Evolutionary conservation across 2,113 vertebrate genomes (phyloP).

Genomic region (Sarotherodon lohbergeri): DNA sequence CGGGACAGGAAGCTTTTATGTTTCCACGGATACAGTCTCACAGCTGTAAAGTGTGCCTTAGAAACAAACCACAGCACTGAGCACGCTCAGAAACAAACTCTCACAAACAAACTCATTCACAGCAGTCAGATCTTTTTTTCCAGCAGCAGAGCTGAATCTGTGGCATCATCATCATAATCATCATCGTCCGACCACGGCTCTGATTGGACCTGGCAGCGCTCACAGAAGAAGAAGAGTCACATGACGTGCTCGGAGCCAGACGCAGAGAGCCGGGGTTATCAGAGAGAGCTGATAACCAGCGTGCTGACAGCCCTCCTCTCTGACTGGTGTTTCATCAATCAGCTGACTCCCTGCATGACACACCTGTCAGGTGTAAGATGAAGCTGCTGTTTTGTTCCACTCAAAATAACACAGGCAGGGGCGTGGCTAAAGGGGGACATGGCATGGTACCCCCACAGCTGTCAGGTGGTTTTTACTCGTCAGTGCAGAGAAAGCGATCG

Average conservation of each 20-base stretch:
- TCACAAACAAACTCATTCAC: not conserved
- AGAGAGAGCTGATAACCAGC: not conserved
- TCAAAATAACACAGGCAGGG: not conserved
- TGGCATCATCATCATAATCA: rapidly evolving
- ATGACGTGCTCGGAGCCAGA: not conserved
- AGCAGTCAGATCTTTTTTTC: not conserved
- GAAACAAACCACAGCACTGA: not conserved
- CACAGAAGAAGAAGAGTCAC: not conserved
- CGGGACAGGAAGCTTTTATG: not conserved
- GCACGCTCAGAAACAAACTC: not conserved
- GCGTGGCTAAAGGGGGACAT: not conserved
- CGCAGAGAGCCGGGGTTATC: not conserved
- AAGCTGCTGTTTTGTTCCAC: not conserved
- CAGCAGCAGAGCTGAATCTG: no score
- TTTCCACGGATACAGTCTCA: not conserved
- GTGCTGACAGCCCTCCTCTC: not conserved
- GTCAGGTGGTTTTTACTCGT: not conserved
- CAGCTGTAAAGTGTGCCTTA: not conserved
- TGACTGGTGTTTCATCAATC: not conserved
- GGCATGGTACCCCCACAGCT: not conserved
- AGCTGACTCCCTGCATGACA: not conserved
- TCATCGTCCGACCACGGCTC: not conserved
- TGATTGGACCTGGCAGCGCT: not conserved
- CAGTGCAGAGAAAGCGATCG: not conserved
- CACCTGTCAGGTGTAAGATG: not conserved